Percentiles rank a stretch among this genome's conserved stretches.
phyloP scores from a whole-genome alignment of 2,113 vertebrate genomes.

The Pomatorhinus ruficollis region DNA sequence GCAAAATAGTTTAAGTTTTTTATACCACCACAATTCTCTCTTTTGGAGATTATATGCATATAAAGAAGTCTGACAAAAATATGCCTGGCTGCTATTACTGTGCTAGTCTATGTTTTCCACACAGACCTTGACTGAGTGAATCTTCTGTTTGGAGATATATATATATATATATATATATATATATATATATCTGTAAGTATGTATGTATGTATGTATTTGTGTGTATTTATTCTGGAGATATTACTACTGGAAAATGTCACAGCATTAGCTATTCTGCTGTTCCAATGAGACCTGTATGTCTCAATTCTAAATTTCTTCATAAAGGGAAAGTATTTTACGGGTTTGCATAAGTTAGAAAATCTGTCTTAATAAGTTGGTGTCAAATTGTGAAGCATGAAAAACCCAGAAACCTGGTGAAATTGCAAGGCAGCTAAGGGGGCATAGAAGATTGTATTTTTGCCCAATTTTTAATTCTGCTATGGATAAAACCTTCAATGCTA shows the following conservation, averaged over 20 bases:
- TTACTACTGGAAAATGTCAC: neutral
- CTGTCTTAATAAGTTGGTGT: neutral
- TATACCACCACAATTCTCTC: neutral
- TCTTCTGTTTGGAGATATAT: neutral
- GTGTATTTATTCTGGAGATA: neutral
- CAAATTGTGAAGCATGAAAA: neutral
- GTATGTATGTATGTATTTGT: too few relatives aligned
- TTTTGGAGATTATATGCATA: neutral
- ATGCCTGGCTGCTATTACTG: neutral
- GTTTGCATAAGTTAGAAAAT: neutral
- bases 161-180: neutral
- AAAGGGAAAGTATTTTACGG: neutral
- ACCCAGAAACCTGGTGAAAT: neutral
- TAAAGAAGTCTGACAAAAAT: neutral
- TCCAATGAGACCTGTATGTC: neutral
- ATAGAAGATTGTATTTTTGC: neutral
- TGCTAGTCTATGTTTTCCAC: neutral
- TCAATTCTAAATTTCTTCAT: neutral
- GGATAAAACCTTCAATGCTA: neutral
- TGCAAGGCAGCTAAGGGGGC: neutral
- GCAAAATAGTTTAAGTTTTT: neutral
- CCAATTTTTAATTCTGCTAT: neutral
- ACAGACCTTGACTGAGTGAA: neutral
- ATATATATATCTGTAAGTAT: too few relatives aligned
- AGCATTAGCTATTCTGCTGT: neutral